Conservation (phyloP, 2,113 vertebrate genomes). For the Acrocephalus arundinaceus region DNA sequence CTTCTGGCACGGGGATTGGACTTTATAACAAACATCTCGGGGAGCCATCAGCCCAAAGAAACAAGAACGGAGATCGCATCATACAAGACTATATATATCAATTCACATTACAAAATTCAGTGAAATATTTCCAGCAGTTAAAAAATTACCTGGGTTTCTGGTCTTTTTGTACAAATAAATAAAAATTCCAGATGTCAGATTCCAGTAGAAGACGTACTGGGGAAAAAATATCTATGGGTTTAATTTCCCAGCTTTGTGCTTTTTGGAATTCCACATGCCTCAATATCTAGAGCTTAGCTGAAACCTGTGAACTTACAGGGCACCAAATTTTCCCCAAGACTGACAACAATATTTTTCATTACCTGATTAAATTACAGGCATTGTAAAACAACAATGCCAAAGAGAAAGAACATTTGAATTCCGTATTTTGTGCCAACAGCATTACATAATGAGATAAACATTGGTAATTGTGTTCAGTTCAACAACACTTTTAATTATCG, state of each 20-base stretch:
- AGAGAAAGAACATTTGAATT: slow-evolving; percentile 29
- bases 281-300: not conserved
- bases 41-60: too few relatives aligned
- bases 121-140: not conserved
- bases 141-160: not conserved
- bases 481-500: slow-evolving; percentile 72
- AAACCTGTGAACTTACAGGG: not conserved
- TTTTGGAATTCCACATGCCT: not conserved
- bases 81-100: not conserved
- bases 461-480: slow-evolving; percentile 65
- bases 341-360: not conserved
- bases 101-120: not conserved
- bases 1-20: too few relatives aligned
- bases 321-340: not conserved
- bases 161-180: not conserved
- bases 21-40: too few relatives aligned
- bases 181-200: not conserved
- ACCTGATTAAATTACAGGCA: slow-evolving; percentile 1
- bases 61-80: too few relatives aligned
- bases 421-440: not conserved
- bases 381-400: slow-evolving; percentile 11
- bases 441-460: slow-evolving; percentile 58
- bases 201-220: not conserved
- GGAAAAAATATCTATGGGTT: not conserved
- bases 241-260: not conserved